phyloP scores from a whole-genome alignment of 2,797 vertebrate species.

The Sebastes melanostomus region DNA sequence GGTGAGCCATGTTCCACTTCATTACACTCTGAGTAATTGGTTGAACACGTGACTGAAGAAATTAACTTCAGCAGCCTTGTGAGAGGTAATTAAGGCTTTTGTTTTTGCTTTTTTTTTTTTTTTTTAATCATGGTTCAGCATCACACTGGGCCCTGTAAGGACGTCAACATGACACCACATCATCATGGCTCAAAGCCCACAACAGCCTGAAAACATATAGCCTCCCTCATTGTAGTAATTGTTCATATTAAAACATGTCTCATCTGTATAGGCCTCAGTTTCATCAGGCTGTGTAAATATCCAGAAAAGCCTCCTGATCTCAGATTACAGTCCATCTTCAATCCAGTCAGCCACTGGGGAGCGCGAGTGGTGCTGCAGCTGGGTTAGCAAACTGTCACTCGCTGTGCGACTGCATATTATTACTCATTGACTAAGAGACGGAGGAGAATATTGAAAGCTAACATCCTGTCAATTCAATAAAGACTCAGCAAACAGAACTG shows the following conservation, averaged over 20 bases:
- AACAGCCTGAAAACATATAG: conserved; percentile 7
- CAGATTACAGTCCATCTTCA: conserved; percentile 33
- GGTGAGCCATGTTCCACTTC: conserved; percentile 70
- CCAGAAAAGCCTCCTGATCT: conserved; percentile 37
- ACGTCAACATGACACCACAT: conserved; percentile 27
- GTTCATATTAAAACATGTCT: neutral
- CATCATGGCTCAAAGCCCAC: neutral
- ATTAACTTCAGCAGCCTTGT: conserved; percentile 67
- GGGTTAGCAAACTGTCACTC: conserved; percentile 44
- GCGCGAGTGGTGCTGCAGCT: conserved; percentile 8
- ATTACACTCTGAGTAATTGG: conserved; percentile 74
- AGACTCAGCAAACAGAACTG: conserved; percentile 27
- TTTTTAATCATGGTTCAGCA: neutral
- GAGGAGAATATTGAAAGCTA: conserved; percentile 46
- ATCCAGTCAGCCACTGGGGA: conserved; percentile 33
- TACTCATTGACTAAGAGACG: conserved; percentile 15
- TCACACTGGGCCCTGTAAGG: neutral
- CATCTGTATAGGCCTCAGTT: neutral
- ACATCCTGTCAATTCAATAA: conserved; percentile 30
- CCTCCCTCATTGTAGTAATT: neutral
- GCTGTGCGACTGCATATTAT: conserved; percentile 27
- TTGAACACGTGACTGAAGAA: conserved; percentile 67
- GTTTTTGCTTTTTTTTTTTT: neutral
- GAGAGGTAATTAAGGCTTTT: conserved; percentile 69
- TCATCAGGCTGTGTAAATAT: conserved; percentile 26